A percentile compares a stretch with the other conserved stretches of the same genome.
These are phyloP conservation scores for Escarpia spicata DNA, from an alignment of 2,888 invertebrate genomes.

Conservation along the genomic window DNA sequence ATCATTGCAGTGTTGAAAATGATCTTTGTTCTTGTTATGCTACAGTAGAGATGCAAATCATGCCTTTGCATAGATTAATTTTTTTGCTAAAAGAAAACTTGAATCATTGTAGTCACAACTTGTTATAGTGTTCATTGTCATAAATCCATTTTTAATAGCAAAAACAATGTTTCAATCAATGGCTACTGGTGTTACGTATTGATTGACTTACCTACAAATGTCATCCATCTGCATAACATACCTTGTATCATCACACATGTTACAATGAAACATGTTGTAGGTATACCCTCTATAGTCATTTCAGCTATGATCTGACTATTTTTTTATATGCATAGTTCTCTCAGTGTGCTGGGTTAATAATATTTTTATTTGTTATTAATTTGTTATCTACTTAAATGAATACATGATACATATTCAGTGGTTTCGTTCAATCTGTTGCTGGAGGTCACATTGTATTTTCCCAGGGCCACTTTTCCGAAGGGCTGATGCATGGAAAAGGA, in stretches of 20 bases:
- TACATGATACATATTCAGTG: too few relatives aligned
- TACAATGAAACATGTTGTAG: background rate
- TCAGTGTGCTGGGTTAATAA: too few relatives aligned
- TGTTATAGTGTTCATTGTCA: background rate
- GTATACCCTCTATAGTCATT: too few relatives aligned
- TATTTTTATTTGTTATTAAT: too few relatives aligned
- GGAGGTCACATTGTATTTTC: constrained; percentile 21
- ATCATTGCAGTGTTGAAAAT: background rate
- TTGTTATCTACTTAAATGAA: too few relatives aligned
- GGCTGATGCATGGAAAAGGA: constrained; percentile 65
- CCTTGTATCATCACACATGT: background rate
- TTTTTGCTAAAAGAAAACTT: background rate
- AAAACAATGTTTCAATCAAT: background rate
- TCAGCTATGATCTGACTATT: too few relatives aligned
- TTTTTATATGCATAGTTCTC: too few relatives aligned
- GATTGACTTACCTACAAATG: too few relatives aligned
- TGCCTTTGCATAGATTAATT: background rate
- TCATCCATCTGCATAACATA: too few relatives aligned
- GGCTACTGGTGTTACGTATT: too few relatives aligned
- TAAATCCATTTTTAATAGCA: background rate
- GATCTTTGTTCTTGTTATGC: background rate
- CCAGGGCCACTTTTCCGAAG: constrained; percentile 63
- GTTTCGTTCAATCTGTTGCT: background rate
- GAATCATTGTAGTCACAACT: background rate
- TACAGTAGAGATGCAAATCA: background rate